Conservation (phyloP, 2,888 invertebrate genomes). For the Alsophila aescularia region DNA sequence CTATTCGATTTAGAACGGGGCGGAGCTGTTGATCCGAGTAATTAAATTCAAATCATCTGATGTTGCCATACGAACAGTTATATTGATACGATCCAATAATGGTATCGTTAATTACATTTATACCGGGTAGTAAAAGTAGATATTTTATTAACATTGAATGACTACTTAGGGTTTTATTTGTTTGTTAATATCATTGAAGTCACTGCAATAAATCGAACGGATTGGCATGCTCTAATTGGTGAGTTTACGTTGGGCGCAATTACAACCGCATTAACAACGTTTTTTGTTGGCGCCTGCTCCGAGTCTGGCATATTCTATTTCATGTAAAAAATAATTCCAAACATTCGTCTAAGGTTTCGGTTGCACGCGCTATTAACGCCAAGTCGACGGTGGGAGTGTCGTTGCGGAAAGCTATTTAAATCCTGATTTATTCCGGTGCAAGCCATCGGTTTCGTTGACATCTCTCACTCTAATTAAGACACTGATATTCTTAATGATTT, state of each 20-base stretch:
- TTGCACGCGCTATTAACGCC: constrained; percentile 83
- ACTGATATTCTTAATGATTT: constrained; percentile 69
- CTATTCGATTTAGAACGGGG: constrained; percentile 64
- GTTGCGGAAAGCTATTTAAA: constrained; percentile 79
- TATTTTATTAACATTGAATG: constrained; percentile 55
- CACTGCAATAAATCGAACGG: constrained; percentile 50
- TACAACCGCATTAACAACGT: constrained; percentile 52
- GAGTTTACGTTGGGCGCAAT: constrained; percentile 54
- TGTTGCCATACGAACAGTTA: constrained; percentile 63
- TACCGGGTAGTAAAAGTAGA: constrained; percentile 53
- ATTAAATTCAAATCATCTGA: constrained; percentile 76
- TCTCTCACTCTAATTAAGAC: constrained; percentile 76
- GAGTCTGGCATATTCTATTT: constrained; percentile 63
- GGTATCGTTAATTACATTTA: constrained; percentile 65
- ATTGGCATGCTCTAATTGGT: constrained; percentile 61
- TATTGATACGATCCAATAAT: constrained; percentile 66
- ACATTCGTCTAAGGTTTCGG: constrained; percentile 75
- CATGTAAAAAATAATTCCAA: constrained; percentile 69
- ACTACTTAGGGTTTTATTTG: constrained; percentile 50
- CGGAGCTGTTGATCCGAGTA: constrained; percentile 69
- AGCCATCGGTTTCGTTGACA: constrained; percentile 70
- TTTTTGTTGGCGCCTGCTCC: constrained; percentile 67
- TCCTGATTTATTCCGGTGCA: constrained; percentile 76
- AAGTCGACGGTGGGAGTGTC: constrained; percentile 78
- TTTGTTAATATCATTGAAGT: constrained; percentile 55